Evolutionary conservation across 2,888 invertebrate species (phyloP).

Genomic region (Agapostemon virescens): DNA sequence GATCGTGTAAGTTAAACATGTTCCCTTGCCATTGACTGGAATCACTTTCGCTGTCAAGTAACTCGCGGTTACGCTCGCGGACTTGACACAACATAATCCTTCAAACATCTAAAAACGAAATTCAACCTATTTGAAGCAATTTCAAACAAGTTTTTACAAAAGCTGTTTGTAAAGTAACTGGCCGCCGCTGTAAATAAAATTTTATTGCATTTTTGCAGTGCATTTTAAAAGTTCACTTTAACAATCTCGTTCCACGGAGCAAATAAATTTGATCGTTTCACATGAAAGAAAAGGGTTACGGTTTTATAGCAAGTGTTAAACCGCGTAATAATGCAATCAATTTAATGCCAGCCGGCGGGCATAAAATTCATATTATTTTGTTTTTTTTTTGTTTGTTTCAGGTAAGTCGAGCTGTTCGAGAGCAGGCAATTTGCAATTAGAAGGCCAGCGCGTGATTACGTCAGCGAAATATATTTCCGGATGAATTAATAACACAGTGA

Average conservation of each 20-base stretch:
- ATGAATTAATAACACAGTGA: constrained; percentile 9
- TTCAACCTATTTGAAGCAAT: no score
- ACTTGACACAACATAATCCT: no score
- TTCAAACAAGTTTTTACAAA: no score
- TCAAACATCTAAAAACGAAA: no score
- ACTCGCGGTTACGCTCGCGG: no score
- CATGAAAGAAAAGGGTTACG: not conserved
- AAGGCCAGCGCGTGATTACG: not conserved
- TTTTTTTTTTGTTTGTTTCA: constrained; percentile 18
- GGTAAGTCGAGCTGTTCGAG: constrained; percentile 29
- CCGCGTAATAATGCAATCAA: not conserved
- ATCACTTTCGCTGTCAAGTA: no score
- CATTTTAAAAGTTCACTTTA: not conserved
- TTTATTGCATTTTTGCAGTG: no score
- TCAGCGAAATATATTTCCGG: not conserved
- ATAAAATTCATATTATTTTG: not conserved
- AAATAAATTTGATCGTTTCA: no score
- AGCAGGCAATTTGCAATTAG: not conserved
- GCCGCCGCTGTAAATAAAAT: no score
- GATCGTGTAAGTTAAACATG: no score
- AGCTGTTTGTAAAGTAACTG: no score
- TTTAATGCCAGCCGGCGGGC: not conserved
- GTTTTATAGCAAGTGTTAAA: not conserved
- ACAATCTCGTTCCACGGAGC: fast-evolving
- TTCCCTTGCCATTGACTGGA: no score